phyloP scores from a whole-genome alignment of 2,888 invertebrate genomes.

The Acanthococcus lagerstroemiae region DNA sequence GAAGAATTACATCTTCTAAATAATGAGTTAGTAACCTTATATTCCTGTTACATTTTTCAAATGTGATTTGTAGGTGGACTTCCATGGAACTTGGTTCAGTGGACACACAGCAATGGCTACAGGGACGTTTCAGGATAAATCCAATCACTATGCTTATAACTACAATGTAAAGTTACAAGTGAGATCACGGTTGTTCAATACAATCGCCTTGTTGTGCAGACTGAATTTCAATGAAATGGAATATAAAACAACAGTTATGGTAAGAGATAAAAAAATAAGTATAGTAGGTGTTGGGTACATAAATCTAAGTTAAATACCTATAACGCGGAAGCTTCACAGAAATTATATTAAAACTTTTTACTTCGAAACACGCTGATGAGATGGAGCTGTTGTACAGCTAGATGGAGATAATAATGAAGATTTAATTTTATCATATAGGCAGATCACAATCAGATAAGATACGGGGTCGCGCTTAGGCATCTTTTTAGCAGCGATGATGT shows the following conservation, averaged over 20 bases:
- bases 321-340: no score
- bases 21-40: no score
- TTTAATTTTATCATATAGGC: constrained; percentile 44
- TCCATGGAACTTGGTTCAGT: constrained; percentile 69
- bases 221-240: constrained; percentile 59
- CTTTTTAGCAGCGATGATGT: constrained; percentile 51
- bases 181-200: constrained; percentile 61
- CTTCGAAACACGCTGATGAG: no score
- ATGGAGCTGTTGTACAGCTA: no score
- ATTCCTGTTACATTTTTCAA: no score
- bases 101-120: constrained; percentile 59
- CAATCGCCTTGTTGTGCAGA: constrained; percentile 54
- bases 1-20: no score
- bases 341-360: no score
- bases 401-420: no score
- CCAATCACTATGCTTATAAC: constrained; percentile 52
- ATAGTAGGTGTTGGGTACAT: no score
- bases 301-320: no score
- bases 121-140: constrained; percentile 65
- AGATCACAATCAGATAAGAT: constrained; percentile 55
- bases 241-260: constrained; percentile 57
- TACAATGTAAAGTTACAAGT: constrained; percentile 59
- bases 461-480: constrained; percentile 57
- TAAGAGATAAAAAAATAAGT: constrained; percentile 44
- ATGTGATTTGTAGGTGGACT: constrained; percentile 51